A percentile compares a stretch with the other conserved stretches of the same genome.
These are phyloP conservation scores for Nipponia nippon DNA, from an alignment of 2,113 vertebrate species.

Conservation along the genomic window DNA sequence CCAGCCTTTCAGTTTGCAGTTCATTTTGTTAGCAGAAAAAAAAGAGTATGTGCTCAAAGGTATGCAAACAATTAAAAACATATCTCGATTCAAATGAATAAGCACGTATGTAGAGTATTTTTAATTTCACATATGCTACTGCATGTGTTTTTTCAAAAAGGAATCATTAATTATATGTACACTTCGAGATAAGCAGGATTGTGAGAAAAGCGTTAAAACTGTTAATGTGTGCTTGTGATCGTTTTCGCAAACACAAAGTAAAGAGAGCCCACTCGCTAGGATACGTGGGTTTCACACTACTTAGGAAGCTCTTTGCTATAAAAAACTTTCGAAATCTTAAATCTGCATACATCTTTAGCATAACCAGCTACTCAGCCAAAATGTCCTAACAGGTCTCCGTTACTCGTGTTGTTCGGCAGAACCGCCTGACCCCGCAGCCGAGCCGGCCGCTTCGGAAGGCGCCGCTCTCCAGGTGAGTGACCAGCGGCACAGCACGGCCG, in stretches of 20 bases:
- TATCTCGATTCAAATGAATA: accelerated
- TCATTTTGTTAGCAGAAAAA: background rate
- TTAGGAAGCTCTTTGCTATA: background rate
- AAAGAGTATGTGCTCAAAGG: background rate
- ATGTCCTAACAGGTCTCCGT: background rate
- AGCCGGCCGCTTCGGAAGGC: accelerated
- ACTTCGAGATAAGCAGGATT: background rate
- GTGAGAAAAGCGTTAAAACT: background rate
- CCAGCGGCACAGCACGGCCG: background rate
- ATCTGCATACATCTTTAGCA: background rate
- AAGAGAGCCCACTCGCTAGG: no score
- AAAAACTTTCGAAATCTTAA: no score
- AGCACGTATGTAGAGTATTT: accelerated
- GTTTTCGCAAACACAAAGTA: background rate
- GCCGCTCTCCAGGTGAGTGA: background rate
- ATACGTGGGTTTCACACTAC: accelerated
- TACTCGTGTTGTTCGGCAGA: accelerated
- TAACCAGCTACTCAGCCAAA: background rate
- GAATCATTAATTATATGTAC: accelerated
- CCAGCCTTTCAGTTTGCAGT: background rate
- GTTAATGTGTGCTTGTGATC: accelerated
- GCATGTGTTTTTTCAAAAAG: background rate
- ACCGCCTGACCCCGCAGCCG: background rate
- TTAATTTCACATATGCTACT: accelerated
- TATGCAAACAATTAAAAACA: background rate